Evolutionary conservation across 2,797 vertebrate genomes (phyloP).

Genomic region (Sebastes melanostomus): DNA sequence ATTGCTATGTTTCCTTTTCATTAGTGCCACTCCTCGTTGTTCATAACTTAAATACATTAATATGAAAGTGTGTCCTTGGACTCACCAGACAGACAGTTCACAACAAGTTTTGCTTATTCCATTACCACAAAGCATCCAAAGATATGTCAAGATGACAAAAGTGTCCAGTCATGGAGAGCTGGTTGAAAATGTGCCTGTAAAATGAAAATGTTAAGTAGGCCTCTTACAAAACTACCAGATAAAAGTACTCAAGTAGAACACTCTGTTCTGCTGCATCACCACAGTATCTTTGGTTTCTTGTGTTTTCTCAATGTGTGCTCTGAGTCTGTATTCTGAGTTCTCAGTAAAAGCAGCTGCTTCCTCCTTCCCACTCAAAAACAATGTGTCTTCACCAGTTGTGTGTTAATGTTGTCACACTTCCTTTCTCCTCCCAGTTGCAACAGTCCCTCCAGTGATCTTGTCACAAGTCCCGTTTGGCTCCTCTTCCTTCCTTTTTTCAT

Average conservation of each 20-base stretch:
- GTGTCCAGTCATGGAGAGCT: not conserved
- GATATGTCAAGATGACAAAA: not conserved
- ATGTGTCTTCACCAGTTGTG: not conserved
- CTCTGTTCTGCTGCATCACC: not conserved
- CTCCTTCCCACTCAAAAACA: not conserved
- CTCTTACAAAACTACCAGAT: not conserved
- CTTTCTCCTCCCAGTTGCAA: not conserved
- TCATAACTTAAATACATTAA: not conserved
- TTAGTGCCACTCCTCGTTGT: not conserved
- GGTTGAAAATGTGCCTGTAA: not conserved
- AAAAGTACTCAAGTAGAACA: not conserved
- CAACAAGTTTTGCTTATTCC: not conserved
- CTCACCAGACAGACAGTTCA: not conserved
- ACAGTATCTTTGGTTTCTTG: not conserved
- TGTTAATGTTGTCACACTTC: not conserved
- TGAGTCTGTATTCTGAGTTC: not conserved
- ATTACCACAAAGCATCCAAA: not conserved
- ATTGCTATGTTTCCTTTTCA: not conserved
- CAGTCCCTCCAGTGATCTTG: not conserved
- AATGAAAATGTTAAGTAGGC: not conserved
- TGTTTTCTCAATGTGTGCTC: not conserved
- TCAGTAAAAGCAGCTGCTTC: not conserved
- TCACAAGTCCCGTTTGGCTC: fast-evolving
- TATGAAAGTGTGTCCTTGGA: not conserved
- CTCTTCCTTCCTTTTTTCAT: not conserved